phyloP scores from a whole-genome alignment of 2,888 invertebrate genomes.

The Torymus texanus region DNA sequence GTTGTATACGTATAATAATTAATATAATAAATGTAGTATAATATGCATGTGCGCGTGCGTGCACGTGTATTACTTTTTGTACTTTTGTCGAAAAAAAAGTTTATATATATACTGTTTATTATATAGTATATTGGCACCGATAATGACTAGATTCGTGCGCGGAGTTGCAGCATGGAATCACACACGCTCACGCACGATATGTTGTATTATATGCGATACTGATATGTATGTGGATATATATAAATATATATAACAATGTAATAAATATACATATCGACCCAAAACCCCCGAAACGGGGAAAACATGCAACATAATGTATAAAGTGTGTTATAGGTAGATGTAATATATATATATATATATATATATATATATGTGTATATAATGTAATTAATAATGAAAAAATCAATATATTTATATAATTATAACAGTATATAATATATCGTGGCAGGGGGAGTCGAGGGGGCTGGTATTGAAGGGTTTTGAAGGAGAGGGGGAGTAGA shows the following conservation, averaged over 20 bases:
- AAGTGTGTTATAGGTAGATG: conserved; percentile 65
- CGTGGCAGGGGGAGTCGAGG: conserved; percentile 18
- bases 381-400: conserved; percentile 50
- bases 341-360: conserved; percentile 63
- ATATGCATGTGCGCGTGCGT: conserved; percentile 63
- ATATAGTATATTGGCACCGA: conserved; percentile 45
- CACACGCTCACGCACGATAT: conserved; percentile 55
- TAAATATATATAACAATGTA: conserved; percentile 58
- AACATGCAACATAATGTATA: conserved; percentile 74
- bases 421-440: conserved; percentile 59
- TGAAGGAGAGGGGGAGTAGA: not conserved
- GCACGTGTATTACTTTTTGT: conserved; percentile 48
- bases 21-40: conserved; percentile 68
- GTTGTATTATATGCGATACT: conserved; percentile 56
- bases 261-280: conserved; percentile 67
- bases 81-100: conserved; percentile 32
- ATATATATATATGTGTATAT: conserved; percentile 59
- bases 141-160: conserved; percentile 28
- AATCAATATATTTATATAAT: conserved; percentile 63
- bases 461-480: not conserved
- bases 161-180: conserved; percentile 31
- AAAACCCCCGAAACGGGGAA: conserved; percentile 71
- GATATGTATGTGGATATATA: conserved; percentile 58
- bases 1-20: conserved; percentile 70
- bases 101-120: conserved; percentile 39